phyloP scores from a whole-genome alignment of 1,140 invertebrate genomes.

The Acromyrmex echinatior region DNA sequence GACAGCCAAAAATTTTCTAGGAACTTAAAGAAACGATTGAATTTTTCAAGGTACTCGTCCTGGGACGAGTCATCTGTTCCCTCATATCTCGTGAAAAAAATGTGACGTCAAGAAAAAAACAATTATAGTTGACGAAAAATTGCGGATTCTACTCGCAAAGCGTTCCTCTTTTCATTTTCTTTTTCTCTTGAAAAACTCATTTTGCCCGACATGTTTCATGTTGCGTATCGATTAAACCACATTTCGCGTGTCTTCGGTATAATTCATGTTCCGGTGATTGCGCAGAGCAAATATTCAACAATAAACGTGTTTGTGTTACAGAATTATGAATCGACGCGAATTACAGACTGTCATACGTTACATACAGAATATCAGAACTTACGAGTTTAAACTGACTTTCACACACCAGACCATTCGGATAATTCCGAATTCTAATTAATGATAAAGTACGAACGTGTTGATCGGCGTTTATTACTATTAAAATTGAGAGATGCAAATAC shows the following conservation, averaged over 20 bases:
- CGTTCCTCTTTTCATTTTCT: not conserved
- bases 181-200: constrained; percentile 48
- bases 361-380: not conserved
- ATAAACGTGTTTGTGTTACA: constrained; percentile 19
- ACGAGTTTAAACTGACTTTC: not conserved
- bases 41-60: constrained; percentile 14
- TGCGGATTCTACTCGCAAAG: constrained; percentile 1
- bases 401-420: not conserved
- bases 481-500: constrained; percentile 11
- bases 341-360: constrained; percentile 18
- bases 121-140: constrained; percentile 12
- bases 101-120: not conserved
- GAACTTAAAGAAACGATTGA: constrained; percentile 27
- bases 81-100: constrained; percentile 15
- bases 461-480: not conserved
- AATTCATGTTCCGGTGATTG: constrained; percentile 24
- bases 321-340: not conserved
- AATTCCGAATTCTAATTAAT: constrained; percentile 38
- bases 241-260: constrained; percentile 6
- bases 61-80: not conserved
- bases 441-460: not conserved
- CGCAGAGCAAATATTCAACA: constrained; percentile 9
- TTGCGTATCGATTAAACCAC: constrained; percentile 25
- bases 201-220: not conserved
- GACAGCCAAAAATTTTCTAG: not conserved